Percentiles rank a stretch among this genome's conserved stretches.
Conservation (phyloP, 2,888 invertebrate genomes). For the Diarsia dahlii region DNA sequence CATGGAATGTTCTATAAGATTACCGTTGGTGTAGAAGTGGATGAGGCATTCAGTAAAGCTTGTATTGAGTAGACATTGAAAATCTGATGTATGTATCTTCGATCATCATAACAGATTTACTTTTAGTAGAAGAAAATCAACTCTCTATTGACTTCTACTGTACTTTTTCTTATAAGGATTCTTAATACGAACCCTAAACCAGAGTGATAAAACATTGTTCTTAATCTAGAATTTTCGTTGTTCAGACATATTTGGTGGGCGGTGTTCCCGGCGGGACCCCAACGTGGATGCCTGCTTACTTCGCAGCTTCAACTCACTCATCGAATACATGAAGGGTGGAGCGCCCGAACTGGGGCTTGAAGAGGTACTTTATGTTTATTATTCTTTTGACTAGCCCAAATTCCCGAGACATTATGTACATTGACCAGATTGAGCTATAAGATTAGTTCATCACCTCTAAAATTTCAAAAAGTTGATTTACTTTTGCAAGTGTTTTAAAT, state of each 20-base stretch:
- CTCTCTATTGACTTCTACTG: background rate
- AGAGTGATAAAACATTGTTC: background rate
- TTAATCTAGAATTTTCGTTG: background rate
- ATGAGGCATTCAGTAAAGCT: constrained; percentile 8
- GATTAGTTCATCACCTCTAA: background rate
- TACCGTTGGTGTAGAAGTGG: constrained; percentile 21
- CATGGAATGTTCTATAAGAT: constrained; percentile 39
- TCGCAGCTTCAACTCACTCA: constrained; percentile 94
- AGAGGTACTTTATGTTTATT: constrained; percentile 84
- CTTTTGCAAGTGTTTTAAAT: background rate
- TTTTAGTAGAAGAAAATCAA: background rate
- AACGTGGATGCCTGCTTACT: constrained; percentile 94
- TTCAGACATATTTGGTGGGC: constrained; percentile 93
- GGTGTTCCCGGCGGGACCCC: constrained; percentile 93
- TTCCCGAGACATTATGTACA: background rate
- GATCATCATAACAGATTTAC: too few species aligned
- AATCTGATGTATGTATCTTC: background rate
- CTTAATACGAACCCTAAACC: background rate
- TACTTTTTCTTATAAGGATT: too few species aligned
- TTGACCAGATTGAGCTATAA: background rate
- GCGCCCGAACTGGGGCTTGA: constrained; percentile 93
- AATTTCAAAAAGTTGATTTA: background rate
- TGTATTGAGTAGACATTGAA: background rate
- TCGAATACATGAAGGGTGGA: constrained; percentile 93
- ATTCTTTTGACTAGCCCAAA: background rate